phyloP scores from a whole-genome alignment of 2,113 vertebrate genomes.

The Dascyllus trimaculatus region DNA sequence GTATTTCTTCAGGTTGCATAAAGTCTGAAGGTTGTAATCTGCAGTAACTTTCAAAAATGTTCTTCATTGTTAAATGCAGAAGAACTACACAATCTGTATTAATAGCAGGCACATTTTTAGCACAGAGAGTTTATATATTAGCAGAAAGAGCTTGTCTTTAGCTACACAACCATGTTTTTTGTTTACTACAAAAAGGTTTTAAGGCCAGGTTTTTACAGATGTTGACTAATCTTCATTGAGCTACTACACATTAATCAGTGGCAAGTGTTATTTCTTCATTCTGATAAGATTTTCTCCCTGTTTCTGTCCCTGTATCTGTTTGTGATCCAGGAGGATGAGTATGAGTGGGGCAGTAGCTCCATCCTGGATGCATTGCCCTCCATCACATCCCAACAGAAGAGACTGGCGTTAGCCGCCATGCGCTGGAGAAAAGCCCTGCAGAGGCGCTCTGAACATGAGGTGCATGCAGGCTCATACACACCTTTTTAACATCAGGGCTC shows the following conservation, averaged over 20 bases:
- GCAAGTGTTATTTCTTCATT: neutral
- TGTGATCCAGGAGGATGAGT: constrained; percentile 92
- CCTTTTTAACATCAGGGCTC: neutral
- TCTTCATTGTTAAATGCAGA: too few relatives aligned
- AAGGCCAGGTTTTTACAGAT: too few relatives aligned
- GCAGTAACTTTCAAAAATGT: too few relatives aligned
- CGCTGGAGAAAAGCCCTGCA: constrained; percentile 94
- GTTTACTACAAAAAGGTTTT: too few relatives aligned
- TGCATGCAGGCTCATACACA: constrained; percentile 66
- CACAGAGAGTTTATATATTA: too few relatives aligned
- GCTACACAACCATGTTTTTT: too few relatives aligned
- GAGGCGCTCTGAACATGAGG: constrained; percentile 78
- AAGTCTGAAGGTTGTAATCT: too few relatives aligned
- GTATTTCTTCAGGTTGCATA: too few relatives aligned
- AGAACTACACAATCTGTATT: too few relatives aligned
- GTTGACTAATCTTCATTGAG: too few relatives aligned
- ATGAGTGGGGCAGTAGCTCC: constrained; percentile 94
- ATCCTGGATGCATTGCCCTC: constrained; percentile 90
- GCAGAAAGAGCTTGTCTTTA: too few relatives aligned
- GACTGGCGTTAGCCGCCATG: constrained; percentile 92
- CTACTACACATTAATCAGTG: neutral
- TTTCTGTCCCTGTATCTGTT: neutral
- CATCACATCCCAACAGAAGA: constrained; percentile 91
- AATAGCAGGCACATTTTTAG: too few relatives aligned
- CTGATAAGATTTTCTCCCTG: neutral